Base-by-base conservation (phyloP, 1,140 invertebrate species). In the Bombus haemorrhoidalis region DNA sequence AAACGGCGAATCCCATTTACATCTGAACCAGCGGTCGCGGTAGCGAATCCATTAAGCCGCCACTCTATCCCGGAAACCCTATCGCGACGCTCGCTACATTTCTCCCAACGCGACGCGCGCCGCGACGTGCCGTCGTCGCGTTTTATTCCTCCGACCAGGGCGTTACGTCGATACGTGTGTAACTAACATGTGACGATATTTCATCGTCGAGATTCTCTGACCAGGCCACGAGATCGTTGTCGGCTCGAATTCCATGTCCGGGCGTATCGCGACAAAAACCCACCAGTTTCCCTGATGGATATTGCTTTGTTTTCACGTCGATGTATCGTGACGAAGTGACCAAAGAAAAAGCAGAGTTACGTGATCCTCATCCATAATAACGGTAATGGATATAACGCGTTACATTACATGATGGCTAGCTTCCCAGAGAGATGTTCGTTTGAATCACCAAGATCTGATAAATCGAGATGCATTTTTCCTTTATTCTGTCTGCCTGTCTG, bases 361-460 rank as follows among this genome's bases (percentile, higher is more conserved):
- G 72, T 41, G 59, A 81, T n/a, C 34, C 68, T 47, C 53, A 57
- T 59, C 53, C 69, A 74, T 86, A 83, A 89, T 79, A 79, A 82
- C 74, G 64, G 34, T 89, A 89, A 86, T 71, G 80, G 66, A 89
- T 57, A 59, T 62, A 18, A 68, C 41, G n/a, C 79, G 78, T 73
- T 85, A 76, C 87, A 90, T 89, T 69, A 79, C 47, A 68, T 32
- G 15, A 15, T 62, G 10, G 41, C 22, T 22, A 53, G 28, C 64
- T 81, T 72, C 41, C 32, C n/a, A n/a, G 37, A 57, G 73, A 64
- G 47, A 53, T 53, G 47, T 53, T 53, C 18, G 18, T 53, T 53
- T 18, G 47, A 53, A 53, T 53, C 47, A 53, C 5, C 47, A 77
- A 32, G 13, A 34, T 82, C 69, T 39, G 69, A 87, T 89, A 84